Percentiles rank a stretch among this genome's conserved stretches.
Evolutionary conservation across 2,113 vertebrate genomes (phyloP).

Genomic region (Dicerorhinus sumatrensis): DNA sequence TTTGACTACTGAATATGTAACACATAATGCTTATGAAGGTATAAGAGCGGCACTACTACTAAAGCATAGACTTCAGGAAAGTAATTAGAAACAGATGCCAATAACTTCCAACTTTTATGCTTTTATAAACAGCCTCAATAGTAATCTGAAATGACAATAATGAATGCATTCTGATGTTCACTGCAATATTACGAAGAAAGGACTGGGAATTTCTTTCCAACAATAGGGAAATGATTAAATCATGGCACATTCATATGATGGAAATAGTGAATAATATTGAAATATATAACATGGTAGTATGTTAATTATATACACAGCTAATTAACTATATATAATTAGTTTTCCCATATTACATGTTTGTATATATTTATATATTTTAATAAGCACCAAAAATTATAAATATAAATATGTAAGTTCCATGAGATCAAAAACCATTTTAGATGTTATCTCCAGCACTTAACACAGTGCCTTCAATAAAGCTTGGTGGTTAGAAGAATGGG

Average conservation of each 20-base stretch:
- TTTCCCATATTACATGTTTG: neutral
- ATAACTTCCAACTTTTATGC: neutral
- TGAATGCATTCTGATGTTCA: neutral
- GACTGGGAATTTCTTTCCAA: neutral
- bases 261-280: neutral
- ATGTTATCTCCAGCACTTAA: neutral
- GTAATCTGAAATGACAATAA: neutral
- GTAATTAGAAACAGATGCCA: neutral
- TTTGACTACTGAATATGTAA: neutral
- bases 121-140: neutral
- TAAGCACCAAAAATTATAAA: neutral
- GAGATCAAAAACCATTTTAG: neutral
- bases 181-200: neutral
- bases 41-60: neutral
- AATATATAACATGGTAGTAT: neutral
- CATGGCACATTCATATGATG: neutral
- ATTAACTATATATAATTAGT: neutral
- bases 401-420: neutral
- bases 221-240: neutral
- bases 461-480: neutral
- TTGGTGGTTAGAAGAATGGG: neutral
- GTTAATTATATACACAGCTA: neutral
- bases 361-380: neutral
- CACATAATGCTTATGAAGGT: neutral
- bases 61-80: neutral